These are phyloP conservation scores for Esperia sulphurella DNA, from an alignment of 2,888 invertebrate species.

Conservation along the genomic window DNA sequence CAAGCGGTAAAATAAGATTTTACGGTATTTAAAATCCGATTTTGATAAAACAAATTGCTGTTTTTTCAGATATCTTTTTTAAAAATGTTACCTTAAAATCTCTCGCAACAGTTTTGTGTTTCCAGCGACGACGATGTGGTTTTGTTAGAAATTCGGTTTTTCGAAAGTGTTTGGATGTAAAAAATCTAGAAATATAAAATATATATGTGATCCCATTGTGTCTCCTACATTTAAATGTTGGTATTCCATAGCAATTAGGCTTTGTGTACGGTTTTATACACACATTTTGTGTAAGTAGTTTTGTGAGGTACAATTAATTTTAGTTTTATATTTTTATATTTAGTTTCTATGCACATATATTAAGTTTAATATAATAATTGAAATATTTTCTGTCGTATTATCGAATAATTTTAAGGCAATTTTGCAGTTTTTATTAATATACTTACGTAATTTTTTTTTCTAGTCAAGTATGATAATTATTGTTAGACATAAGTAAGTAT, in stretches of 20 bases:
- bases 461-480: neutral
- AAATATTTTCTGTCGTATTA: neutral
- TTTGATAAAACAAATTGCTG: too few relatives aligned
- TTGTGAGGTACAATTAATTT: neutral
- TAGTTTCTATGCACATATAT: neutral
- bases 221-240: conserved; percentile 39
- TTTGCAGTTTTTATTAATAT: too few relatives aligned
- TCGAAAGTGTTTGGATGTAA: conserved; percentile 4
- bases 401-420: too few relatives aligned
- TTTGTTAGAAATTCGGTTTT: conserved; percentile 10
- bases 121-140: neutral
- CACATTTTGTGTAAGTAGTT: neutral
- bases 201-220: conserved; percentile 53
- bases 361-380: neutral
- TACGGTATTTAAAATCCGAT: too few relatives aligned
- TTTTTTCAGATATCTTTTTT: too few relatives aligned
- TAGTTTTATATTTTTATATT: neutral
- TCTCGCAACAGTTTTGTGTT: too few relatives aligned
- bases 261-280: conserved; percentile 8
- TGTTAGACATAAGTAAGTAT: conserved; percentile 1
- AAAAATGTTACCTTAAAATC: too few relatives aligned
- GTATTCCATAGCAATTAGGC: conserved; percentile 23
- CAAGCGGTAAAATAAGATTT: too few relatives aligned
- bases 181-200: conserved; percentile 10
- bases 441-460: neutral